phyloP scores from a whole-genome alignment of 2,797 vertebrate genomes.

The Pogonophryne albipinna region DNA sequence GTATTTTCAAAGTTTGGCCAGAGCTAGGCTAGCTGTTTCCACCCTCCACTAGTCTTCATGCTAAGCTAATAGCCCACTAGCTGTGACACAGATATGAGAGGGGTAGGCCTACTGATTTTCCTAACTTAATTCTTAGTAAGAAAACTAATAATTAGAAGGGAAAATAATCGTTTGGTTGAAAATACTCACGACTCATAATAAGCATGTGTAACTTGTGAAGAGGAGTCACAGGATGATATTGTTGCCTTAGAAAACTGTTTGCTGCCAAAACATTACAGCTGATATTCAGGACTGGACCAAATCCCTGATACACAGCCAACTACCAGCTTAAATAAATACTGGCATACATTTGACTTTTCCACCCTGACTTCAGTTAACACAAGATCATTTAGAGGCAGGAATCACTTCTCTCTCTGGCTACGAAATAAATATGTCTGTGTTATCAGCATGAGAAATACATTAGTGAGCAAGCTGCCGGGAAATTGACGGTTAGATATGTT shows the following conservation, averaged over 20 bases:
- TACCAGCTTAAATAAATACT: not conserved
- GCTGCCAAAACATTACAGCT: not conserved
- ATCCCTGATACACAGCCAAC: conserved; percentile 1
- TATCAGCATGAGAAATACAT: no score
- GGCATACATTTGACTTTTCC: conserved; percentile 5
- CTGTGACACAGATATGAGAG: not conserved
- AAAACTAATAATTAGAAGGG: not conserved
- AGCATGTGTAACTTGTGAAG: not conserved
- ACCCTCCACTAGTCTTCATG: not conserved
- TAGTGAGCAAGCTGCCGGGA: no score
- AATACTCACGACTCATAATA: not conserved
- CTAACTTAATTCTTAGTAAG: no score
- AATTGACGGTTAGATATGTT: not conserved
- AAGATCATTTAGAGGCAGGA: conserved; percentile 5
- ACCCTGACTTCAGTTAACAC: not conserved
- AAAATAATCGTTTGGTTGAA: not conserved
- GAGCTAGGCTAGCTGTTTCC: not conserved
- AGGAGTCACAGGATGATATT: not conserved
- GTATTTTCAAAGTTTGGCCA: not conserved
- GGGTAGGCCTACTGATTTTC: no score
- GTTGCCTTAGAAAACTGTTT: conserved; percentile 4
- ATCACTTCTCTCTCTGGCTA: not conserved
- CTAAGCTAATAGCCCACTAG: not conserved
- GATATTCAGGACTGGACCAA: conserved; percentile 7
- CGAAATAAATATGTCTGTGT: conserved; percentile 5